phyloP scores from a whole-genome alignment of 2,888 invertebrate species.

The Tetramorium bicarinatum region DNA sequence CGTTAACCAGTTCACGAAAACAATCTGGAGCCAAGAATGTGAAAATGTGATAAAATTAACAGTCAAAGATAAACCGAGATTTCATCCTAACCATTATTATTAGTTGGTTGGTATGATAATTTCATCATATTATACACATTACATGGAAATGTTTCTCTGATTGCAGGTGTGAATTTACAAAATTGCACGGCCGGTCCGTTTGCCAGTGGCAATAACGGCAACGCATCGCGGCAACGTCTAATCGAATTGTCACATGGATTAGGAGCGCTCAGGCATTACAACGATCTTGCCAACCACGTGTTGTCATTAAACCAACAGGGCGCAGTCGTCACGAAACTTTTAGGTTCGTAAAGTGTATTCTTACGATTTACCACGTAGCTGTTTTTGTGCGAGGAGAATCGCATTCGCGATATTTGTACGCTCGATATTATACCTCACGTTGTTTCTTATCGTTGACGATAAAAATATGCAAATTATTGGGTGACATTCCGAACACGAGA shows the following conservation, averaged over 20 bases:
- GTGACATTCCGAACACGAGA: conserved; percentile 41
- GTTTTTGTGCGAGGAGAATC: neutral
- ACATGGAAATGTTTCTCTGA: conserved; percentile 4
- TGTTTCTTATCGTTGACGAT: conserved; percentile 48
- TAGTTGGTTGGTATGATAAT: neutral
- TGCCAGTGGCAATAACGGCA: conserved; percentile 80
- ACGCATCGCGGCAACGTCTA: conserved; percentile 91
- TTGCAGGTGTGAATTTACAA: conserved; percentile 82
- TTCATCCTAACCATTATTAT: neutral
- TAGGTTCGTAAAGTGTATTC: conserved; percentile 88
- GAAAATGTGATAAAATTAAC: conserved; percentile 4
- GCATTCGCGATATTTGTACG: conserved; percentile 15
- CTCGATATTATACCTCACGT: conserved; percentile 44
- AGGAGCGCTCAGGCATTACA: conserved; percentile 92
- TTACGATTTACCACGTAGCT: neutral
- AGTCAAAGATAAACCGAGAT: neutral
- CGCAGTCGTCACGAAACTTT: conserved; percentile 94
- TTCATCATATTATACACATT: conserved; percentile 13
- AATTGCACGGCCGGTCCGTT: conserved; percentile 83
- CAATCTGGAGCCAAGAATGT: neutral
- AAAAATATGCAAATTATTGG: conserved; percentile 56
- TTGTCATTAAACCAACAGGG: conserved; percentile 94
- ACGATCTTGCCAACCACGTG: conserved; percentile 95
- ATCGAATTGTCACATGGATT: conserved; percentile 93
- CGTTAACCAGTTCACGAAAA: neutral